Evolutionary conservation across 2,888 invertebrate species (phyloP), one percentile per base, ranked within the genome.

Genomic region (Rhogogaster chlorosoma): DNA sequence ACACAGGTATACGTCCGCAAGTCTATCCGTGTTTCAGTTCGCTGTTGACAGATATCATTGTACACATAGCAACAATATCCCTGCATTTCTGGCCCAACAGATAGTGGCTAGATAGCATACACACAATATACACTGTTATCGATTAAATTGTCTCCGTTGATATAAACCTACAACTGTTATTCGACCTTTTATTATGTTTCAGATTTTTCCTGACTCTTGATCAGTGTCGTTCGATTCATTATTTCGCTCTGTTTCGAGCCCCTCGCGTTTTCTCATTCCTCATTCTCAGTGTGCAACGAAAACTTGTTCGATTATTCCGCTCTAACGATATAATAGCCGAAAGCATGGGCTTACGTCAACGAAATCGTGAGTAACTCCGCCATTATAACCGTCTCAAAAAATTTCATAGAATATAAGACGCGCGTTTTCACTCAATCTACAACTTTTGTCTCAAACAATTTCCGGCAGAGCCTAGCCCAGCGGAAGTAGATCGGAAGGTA

Each of bases 21-120:
- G 10, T 32, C 67, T 67, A 18, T 32, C 32, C 67, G 32, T 29
- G 15, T 67, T 67, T 67, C 67, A 32, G 67, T 67, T 67, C 32
- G 15, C 67, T 88, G 87, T 87, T 88, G 89, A 84, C 87, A 84
- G 87, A 87, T 89, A 89, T 89, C 90, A 88, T 85, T 89, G 88
- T 89, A 88, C 84, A 90, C 88, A 90, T 89, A 90, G 89, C 88
- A 88, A 90, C 88, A 88, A 87, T 87, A 86, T 87, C 87, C 86
- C 77, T 61, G 84, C 78, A 86, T 87, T 87, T 88, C 87, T 88
- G 87, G 57, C 61, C 32, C 36, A 61, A 77, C 53, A 61, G 61
- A 61, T 80, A 80, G 57, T 61, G 45, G 61, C 15, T 26, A 80
- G 80, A 80, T 80, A 80, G 57, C 57, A 36, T 57, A 61, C 26